A percentile compares a stretch with the other conserved stretches of the same genome.
phyloP scores from a whole-genome alignment of 2,797 vertebrate species.

The Esox lucius region DNA sequence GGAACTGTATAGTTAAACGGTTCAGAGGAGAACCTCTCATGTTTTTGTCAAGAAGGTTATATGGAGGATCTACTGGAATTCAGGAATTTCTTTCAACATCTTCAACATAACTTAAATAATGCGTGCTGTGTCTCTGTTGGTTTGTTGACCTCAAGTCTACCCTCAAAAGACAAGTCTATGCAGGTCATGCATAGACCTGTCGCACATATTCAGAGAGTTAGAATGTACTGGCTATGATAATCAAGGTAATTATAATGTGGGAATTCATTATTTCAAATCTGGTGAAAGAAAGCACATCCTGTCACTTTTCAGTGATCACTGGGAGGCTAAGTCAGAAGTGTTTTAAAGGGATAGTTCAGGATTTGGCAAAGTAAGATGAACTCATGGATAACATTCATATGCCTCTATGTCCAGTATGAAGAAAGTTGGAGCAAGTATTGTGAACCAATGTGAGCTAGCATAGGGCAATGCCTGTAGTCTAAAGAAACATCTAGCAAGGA shows the following conservation, averaged over 20 bases:
- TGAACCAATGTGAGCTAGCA: too few relatives aligned
- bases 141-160: not conserved
- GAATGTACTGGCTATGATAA: not conserved
- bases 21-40: too few relatives aligned
- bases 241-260: not conserved
- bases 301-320: slow-evolving; percentile 3
- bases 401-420: too few relatives aligned
- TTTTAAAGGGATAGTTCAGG: not conserved
- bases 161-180: not conserved
- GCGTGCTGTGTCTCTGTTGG: not conserved
- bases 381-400: too few relatives aligned
- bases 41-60: too few relatives aligned
- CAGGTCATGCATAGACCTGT: not conserved
- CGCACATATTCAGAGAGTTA: not conserved
- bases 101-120: not conserved
- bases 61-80: not conserved
- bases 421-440: too few relatives aligned
- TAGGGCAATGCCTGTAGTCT: too few relatives aligned
- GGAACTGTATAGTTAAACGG: too few relatives aligned
- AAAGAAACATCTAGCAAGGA: too few relatives aligned
- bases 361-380: too few relatives aligned
- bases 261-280: not conserved
- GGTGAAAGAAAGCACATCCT: slow-evolving; percentile 23
- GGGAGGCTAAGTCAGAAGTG: not conserved
- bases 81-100: not conserved